A percentile compares a stretch with the other conserved stretches of the same genome.
Conservation (phyloP, 2,888 invertebrate genomes). For the Heliconius aoede region DNA sequence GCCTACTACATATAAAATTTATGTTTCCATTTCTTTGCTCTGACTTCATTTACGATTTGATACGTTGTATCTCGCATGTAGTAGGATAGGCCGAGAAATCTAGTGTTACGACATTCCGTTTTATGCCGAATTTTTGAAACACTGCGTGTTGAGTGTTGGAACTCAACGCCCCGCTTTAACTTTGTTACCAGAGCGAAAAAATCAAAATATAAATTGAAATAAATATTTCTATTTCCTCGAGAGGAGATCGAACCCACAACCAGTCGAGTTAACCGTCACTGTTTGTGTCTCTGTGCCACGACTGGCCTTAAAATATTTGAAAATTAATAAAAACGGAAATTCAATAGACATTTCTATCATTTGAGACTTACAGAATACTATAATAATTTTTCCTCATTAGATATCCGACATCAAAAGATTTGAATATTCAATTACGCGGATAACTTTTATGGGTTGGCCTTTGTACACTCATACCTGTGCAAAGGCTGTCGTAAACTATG, state of each 20-base stretch:
- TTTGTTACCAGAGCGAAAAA: too few species aligned
- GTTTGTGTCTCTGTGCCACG: too few species aligned
- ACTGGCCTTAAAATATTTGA: not conserved
- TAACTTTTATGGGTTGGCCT: slow-evolving; percentile 33
- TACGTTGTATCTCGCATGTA: not conserved
- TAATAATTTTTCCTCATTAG: slow-evolving; percentile 17
- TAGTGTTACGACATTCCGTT: not conserved
- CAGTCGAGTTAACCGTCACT: too few species aligned
- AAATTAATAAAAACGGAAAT: not conserved
- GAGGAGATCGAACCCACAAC: too few species aligned
- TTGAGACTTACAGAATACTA: slow-evolving; percentile 3
- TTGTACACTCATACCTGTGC: slow-evolving; percentile 28
- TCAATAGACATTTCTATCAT: not conserved
- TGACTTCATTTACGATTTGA: too few species aligned
- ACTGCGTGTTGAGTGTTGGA: not conserved
- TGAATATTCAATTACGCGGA: slow-evolving; percentile 36
- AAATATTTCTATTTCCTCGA: too few species aligned
- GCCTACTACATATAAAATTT: too few species aligned
- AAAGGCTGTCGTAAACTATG: slow-evolving; percentile 30
- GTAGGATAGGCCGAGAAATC: not conserved
- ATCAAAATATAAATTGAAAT: too few species aligned
- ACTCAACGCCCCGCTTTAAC: too few species aligned
- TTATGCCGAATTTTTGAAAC: not conserved
- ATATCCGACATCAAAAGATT: slow-evolving; percentile 26
- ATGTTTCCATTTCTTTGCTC: too few species aligned